Conservation (phyloP, 2,888 invertebrate species). For the Phragmatobia fuliginosa region DNA sequence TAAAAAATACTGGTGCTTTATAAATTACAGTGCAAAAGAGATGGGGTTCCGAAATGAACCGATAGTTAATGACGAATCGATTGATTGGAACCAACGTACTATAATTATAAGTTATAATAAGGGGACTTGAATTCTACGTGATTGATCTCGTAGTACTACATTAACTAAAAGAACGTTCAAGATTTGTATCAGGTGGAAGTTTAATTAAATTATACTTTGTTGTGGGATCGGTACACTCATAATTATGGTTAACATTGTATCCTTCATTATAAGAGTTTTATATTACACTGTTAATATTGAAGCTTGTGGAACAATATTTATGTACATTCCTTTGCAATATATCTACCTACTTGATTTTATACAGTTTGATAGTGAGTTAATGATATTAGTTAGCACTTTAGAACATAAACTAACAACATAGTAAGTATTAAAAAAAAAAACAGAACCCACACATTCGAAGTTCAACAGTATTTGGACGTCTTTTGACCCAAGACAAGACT, state of each 20-base stretch:
- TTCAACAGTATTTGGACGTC: too few relatives aligned
- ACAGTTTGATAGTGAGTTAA: too few relatives aligned
- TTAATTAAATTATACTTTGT: constrained; percentile 17
- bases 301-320: background rate
- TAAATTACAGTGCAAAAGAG: constrained; percentile 56
- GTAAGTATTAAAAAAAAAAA: too few relatives aligned
- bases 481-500: too few relatives aligned
- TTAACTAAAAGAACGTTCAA: constrained; percentile 6
- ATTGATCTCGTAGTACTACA: constrained; percentile 24
- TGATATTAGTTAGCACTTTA: background rate
- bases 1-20: constrained; percentile 45
- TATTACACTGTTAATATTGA: background rate
- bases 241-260: constrained; percentile 3
- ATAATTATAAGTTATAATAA: constrained; percentile 19
- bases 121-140: constrained; percentile 28
- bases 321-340: background rate
- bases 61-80: constrained; percentile 22
- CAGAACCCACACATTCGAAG: too few relatives aligned
- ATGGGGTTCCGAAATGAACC: constrained; percentile 54
- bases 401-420: background rate
- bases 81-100: background rate
- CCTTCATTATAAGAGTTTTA: background rate
- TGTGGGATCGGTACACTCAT: constrained; percentile 11
- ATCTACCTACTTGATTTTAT: background rate
- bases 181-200: constrained; percentile 19